Conservation (phyloP, 2,888 invertebrate genomes). For the Eristalis intricaria region DNA sequence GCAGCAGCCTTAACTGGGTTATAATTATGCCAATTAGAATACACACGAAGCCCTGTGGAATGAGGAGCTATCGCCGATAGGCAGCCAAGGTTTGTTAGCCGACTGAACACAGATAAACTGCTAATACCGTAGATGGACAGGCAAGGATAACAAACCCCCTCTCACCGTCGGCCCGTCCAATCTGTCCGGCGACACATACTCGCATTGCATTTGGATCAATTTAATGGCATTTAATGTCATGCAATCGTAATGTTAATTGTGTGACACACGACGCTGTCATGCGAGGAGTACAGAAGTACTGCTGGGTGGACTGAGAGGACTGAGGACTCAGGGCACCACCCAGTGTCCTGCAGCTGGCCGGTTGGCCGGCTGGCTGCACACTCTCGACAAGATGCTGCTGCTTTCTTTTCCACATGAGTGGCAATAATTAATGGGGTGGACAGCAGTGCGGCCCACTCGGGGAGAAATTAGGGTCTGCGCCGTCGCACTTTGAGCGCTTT, state of each 20-base stretch:
- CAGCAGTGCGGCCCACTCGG: constrained; percentile 7
- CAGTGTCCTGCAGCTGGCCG: constrained; percentile 1
- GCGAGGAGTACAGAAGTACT: neutral
- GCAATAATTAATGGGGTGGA: constrained; percentile 56
- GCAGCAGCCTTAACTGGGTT: constrained; percentile 48
- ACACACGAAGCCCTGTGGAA: constrained; percentile 6
- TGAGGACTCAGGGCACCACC: neutral
- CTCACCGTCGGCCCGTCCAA: constrained; percentile 4
- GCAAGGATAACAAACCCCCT: constrained; percentile 59
- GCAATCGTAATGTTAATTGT: constrained; percentile 72
- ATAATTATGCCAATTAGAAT: constrained; percentile 72
- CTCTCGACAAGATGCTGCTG: neutral
- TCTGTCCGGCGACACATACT: constrained; percentile 26
- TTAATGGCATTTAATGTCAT: constrained; percentile 71
- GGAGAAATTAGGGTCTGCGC: constrained; percentile 2
- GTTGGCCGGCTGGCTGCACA: neutral
- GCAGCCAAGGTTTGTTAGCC: constrained; percentile 38
- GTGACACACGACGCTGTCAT: constrained; percentile 53
- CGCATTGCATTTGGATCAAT: constrained; percentile 67
- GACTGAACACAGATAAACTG: constrained; percentile 64
- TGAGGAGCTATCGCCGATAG: constrained; percentile 35
- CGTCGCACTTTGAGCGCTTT: constrained; percentile 33
- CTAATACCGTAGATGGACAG: constrained; percentile 58
- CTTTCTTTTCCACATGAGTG: neutral
- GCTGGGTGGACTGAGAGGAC: neutral